These are phyloP conservation scores for Dromiciops gliroides DNA, from an alignment of 2,113 vertebrate species.

Conservation along the genomic window DNA sequence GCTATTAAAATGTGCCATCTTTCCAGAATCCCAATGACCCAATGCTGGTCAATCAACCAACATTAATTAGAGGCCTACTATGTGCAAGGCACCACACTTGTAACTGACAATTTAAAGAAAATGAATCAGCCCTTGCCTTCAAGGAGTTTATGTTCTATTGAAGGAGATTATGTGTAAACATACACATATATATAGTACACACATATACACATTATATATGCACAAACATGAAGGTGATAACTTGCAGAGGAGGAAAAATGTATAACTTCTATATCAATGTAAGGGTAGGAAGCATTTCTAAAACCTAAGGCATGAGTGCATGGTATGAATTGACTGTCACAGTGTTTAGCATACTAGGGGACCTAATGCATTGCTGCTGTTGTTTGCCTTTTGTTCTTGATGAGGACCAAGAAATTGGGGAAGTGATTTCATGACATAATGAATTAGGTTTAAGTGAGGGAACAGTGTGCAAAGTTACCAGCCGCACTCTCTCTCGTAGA, in stretches of 20 bases:
- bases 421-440: too few relatives aligned
- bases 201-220: not conserved
- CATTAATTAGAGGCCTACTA: not conserved
- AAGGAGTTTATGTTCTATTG: not conserved
- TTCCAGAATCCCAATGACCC: not conserved
- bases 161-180: not conserved
- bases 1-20: not conserved
- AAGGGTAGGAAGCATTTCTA: not conserved
- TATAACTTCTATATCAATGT: not conserved
- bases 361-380: not conserved
- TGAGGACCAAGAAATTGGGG: too few relatives aligned
- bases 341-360: not conserved
- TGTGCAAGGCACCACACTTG: not conserved
- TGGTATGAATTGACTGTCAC: not conserved
- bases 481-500: too few relatives aligned
- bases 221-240: not conserved
- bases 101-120: not conserved
- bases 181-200: not conserved
- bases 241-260: not conserved
- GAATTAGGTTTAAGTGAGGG: too few relatives aligned
- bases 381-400: too few relatives aligned
- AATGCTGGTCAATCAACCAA: not conserved
- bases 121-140: not conserved
- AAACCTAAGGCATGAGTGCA: not conserved
- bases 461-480: too few relatives aligned